Percentiles rank a stretch among this genome's conserved stretches.
phyloP scores from a whole-genome alignment of 64 coral and sea anemone genomes.

The Stichodactyla helianthus region DNA sequence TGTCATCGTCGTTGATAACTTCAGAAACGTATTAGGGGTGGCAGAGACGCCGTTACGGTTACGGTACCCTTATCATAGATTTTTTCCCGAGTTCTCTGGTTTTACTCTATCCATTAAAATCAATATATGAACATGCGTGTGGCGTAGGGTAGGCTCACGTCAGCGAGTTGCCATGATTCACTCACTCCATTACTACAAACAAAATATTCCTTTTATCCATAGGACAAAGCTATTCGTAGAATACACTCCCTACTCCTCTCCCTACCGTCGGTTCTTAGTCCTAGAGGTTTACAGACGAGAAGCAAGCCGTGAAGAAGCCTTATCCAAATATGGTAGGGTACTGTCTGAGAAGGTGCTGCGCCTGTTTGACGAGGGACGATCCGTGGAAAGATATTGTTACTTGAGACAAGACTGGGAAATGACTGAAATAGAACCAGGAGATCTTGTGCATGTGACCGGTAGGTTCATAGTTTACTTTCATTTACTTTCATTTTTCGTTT shows the following conservation, averaged over 20 bases:
- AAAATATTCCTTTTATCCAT: neutral
- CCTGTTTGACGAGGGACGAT: slow-evolving; percentile 69
- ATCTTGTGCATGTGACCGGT: slow-evolving; percentile 91
- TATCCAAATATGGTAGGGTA: slow-evolving; percentile 20
- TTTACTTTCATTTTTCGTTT: neutral
- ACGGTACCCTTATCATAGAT: no score
- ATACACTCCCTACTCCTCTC: slow-evolving; percentile 20
- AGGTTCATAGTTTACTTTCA: neutral
- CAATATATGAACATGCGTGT: no score
- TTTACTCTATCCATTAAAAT: no score
- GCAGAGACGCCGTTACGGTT: no score
- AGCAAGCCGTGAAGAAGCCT: neutral
- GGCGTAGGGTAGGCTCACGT: no score
- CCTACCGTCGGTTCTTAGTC: slow-evolving; percentile 75
- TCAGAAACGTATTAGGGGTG: no score
- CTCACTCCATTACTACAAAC: neutral
- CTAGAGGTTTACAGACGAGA: slow-evolving; percentile 84
- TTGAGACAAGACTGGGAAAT: slow-evolving; percentile 84
- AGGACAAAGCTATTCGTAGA: neutral
- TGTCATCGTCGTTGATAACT: no score
- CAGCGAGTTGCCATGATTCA: no score
- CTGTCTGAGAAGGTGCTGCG: slow-evolving; percentile 81
- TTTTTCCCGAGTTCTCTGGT: no score
- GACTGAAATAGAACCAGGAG: slow-evolving; percentile 91
- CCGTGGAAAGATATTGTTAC: slow-evolving; percentile 72